Percentiles rank a stretch among this genome's conserved stretches.
Conservation (phyloP, 53 echinoderm and acorn worm genomes). For the Astropecten irregularis region DNA sequence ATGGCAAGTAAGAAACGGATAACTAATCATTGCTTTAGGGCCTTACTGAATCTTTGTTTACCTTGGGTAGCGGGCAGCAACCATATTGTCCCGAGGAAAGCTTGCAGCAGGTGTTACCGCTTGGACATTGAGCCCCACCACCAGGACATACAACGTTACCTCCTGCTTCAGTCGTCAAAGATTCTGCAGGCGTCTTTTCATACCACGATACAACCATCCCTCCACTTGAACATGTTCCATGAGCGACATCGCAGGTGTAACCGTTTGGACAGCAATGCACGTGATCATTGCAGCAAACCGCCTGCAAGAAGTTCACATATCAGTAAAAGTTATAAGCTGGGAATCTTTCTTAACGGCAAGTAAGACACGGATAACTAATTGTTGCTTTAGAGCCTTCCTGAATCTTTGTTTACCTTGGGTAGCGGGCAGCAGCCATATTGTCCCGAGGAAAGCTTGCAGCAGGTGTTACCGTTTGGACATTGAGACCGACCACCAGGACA, state of each 20-base stretch:
- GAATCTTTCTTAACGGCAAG: no score
- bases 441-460: constrained; percentile 47
- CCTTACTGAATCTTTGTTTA: no score
- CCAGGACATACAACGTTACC: constrained; percentile 51
- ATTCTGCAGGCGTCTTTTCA: neutral
- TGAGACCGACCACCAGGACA: constrained; percentile 39
- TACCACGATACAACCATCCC: neutral
- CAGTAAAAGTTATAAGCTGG: no score
- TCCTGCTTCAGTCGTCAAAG: neutral
- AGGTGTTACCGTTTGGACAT: constrained; percentile 53
- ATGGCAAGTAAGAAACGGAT: no score
- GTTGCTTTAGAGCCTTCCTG: no score
- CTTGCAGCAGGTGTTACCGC: constrained; percentile 65
- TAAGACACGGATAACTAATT: no score
- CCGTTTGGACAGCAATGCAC: constrained; percentile 56
- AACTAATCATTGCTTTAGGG: no score
- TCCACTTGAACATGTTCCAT: constrained; percentile 12
- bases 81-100: constrained; percentile 58
- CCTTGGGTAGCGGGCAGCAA: constrained; percentile 69
- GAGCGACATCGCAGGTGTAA: constrained; percentile 16
- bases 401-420: neutral
- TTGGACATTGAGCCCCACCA: constrained; percentile 58
- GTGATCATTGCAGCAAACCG: constrained; percentile 53
- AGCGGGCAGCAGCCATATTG: constrained; percentile 69
- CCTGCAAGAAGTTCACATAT: constrained; percentile 17